Percentiles rank a stretch among this genome's conserved stretches.
Conservation (phyloP, 2,113 vertebrate genomes). For the Ceratotherium simum region DNA sequence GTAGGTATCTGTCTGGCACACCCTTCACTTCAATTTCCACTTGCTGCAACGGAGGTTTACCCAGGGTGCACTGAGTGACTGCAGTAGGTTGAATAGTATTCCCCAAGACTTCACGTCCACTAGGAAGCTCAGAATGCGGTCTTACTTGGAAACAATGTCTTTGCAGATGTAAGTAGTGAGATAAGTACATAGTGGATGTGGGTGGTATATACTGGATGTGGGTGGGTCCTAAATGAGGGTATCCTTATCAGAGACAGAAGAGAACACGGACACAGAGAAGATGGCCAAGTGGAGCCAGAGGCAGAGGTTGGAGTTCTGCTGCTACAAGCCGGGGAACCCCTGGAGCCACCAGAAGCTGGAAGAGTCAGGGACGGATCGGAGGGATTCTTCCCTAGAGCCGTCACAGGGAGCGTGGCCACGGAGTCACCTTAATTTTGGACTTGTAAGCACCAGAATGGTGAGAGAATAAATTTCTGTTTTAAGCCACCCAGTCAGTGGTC, state of each 20-base stretch:
- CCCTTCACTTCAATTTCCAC: neutral
- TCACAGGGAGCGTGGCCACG: neutral
- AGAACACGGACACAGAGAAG: neutral
- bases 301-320: neutral
- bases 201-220: too few relatives aligned
- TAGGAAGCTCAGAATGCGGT: neutral
- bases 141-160: neutral
- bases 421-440: neutral
- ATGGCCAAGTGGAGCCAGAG: neutral
- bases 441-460: neutral
- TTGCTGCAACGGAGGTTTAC: neutral
- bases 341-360: neutral
- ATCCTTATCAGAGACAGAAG: neutral
- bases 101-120: neutral
- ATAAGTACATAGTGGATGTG: neutral
- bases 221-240: neutral
- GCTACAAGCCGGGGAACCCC: neutral
- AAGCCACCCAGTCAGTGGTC: neutral
- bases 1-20: neutral
- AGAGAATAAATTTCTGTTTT: neutral
- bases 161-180: neutral
- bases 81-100: neutral
- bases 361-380: neutral
- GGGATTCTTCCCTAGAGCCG: neutral
- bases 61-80: neutral